These are phyloP conservation scores for Onychostoma macrolepis DNA, from an alignment of 2,113 vertebrate genomes.

Conservation along the genomic window DNA sequence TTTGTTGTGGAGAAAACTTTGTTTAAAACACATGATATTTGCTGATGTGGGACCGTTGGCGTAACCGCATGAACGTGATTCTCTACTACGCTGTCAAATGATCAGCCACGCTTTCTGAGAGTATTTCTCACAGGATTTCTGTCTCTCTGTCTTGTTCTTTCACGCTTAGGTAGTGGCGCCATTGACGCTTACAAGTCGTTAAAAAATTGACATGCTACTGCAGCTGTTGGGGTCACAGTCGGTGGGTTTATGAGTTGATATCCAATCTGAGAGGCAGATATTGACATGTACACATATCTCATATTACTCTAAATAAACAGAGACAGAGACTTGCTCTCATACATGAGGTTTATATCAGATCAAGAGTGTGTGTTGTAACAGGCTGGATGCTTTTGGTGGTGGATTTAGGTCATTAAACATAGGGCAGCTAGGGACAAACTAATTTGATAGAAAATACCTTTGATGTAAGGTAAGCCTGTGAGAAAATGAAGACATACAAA, in stretches of 20 bases:
- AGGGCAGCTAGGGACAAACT: neutral
- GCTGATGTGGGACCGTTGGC: neutral
- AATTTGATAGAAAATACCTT: neutral
- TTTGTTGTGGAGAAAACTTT: constrained; percentile 27
- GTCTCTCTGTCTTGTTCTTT: neutral
- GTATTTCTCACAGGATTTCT: neutral
- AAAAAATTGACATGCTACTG: neutral
- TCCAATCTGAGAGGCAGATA: constrained; percentile 18
- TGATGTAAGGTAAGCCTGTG: neutral
- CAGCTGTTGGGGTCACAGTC: constrained; percentile 7
- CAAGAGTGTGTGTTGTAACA: constrained; percentile 1
- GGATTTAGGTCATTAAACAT: neutral
- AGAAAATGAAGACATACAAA: neutral
- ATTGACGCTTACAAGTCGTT: neutral
- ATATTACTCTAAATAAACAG: constrained; percentile 37
- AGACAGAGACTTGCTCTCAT: neutral
- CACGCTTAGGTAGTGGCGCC: neutral
- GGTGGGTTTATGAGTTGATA: neutral
- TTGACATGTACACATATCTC: constrained; percentile 30
- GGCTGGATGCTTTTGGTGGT: neutral
- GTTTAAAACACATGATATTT: neutral
- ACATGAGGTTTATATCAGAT: neutral
- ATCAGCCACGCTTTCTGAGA: neutral
- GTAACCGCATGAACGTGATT: neutral
- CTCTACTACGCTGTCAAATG: neutral